A percentile compares a stretch with the other conserved stretches of the same genome.
Conservation (phyloP, 2,797 vertebrate species). For the Peromyscus nudipes region DNA sequence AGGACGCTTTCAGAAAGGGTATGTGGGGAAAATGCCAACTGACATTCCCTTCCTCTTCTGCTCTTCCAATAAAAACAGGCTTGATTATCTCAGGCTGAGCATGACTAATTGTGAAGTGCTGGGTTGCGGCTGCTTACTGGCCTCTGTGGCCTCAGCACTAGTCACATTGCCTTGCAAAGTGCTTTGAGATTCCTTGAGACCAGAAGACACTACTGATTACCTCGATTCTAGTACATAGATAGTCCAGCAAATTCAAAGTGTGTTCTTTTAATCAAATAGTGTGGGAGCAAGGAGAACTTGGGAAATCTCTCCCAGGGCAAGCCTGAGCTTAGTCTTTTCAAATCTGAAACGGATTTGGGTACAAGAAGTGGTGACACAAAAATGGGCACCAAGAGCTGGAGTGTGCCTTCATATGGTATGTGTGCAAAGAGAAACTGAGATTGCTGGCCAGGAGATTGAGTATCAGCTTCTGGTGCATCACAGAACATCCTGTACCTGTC, state of each 20-base stretch:
- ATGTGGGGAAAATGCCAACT: conserved; percentile 73
- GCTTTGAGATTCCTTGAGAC: conserved; percentile 22
- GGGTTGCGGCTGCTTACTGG: conserved; percentile 36
- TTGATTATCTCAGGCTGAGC: conserved; percentile 64
- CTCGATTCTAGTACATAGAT: conserved; percentile 27
- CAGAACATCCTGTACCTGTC: conserved; percentile 57
- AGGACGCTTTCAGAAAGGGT: conserved; percentile 73
- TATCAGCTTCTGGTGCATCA: conserved; percentile 44
- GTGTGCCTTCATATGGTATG: conserved; percentile 11
- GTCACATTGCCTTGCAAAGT: conserved; percentile 57
- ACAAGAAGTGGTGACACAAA: conserved; percentile 38
- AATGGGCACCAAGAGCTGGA: conserved; percentile 37
- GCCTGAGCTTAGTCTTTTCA: conserved; percentile 62
- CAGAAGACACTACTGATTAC: conserved; percentile 15
- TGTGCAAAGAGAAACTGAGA: conserved; percentile 56
- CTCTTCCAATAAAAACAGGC: conserved; percentile 81
- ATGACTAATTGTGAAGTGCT: conserved; percentile 75
- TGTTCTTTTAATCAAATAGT: conserved; percentile 37
- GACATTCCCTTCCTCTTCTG: conserved; percentile 68
- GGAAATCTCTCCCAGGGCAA: conserved; percentile 59
- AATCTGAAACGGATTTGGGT: conserved; percentile 67
- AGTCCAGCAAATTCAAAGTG: conserved; percentile 22
- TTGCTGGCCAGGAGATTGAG: conserved; percentile 50
- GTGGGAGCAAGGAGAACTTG: conserved; percentile 7
- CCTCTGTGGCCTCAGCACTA: conserved; percentile 19